A percentile compares a stretch with the other conserved stretches of the same genome.
These are phyloP conservation scores for Tetramorium parvispinum DNA, from an alignment of 1,140 invertebrate species.

Conservation along the genomic window DNA sequence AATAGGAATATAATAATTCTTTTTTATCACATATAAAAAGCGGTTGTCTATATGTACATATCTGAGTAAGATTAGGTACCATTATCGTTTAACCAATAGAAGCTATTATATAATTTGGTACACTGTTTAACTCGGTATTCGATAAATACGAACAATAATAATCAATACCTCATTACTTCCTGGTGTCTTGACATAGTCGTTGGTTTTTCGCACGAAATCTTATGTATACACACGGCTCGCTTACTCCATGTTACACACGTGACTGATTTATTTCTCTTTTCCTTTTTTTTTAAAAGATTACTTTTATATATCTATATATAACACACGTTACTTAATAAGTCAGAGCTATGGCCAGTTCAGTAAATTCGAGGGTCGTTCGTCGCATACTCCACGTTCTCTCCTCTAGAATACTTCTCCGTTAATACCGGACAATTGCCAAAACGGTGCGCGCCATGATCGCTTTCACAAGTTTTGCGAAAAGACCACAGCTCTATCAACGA, in stretches of 20 bases:
- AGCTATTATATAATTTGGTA: constrained; percentile 80
- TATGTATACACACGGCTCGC: constrained; percentile 71
- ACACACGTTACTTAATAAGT: constrained; percentile 78
- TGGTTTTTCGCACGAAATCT: constrained; percentile 68
- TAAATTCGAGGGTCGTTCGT: constrained; percentile 68
- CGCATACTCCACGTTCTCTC: constrained; percentile 48
- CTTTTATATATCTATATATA: constrained; percentile 77
- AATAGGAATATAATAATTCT: constrained; percentile 83
- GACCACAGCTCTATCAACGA: constrained; percentile 73
- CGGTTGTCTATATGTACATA: constrained; percentile 83
- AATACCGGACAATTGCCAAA: constrained; percentile 22
- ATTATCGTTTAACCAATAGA: constrained; percentile 78
- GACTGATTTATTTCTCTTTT: constrained; percentile 68
- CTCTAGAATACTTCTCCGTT: constrained; percentile 36
- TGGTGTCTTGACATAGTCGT: constrained; percentile 74
- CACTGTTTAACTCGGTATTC: constrained; percentile 73
- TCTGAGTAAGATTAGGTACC: constrained; percentile 81
- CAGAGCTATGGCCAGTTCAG: constrained; percentile 77
- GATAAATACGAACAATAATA: constrained; percentile 75
- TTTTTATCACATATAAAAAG: constrained; percentile 85
- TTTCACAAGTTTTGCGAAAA: constrained; percentile 62
- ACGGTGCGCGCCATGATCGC: constrained; percentile 22
- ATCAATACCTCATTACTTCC: constrained; percentile 74
- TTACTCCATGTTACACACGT: constrained; percentile 65
- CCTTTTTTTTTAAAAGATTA: constrained; percentile 68